A percentile compares a stretch with the other conserved stretches of the same genome.
Evolutionary conservation across 2,888 invertebrate species (phyloP).

Genomic region (Trichopria drosophilae): DNA sequence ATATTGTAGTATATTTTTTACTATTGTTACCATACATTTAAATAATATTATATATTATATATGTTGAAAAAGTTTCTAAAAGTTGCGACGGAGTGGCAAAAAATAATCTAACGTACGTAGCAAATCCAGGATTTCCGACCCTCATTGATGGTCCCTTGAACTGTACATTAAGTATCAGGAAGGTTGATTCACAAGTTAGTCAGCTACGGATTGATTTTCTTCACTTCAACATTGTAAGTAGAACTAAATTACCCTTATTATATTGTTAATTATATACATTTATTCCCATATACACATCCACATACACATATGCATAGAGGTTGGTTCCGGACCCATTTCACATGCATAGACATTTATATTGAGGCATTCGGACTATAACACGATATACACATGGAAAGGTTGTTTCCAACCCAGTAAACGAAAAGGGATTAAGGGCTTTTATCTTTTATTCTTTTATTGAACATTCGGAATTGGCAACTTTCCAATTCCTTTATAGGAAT

Average conservation of each 20-base stretch:
- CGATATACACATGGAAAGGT: too few relatives aligned
- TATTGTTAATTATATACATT: conserved; percentile 13
- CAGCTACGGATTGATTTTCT: conserved; percentile 82
- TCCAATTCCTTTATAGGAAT: too few relatives aligned
- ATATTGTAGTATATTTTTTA: conserved; percentile 7
- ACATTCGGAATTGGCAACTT: too few relatives aligned
- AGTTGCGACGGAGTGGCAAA: conserved; percentile 72
- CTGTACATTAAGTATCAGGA: conserved; percentile 74
- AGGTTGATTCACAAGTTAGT: conserved; percentile 77
- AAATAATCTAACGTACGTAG: conserved; percentile 82
- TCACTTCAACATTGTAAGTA: conserved; percentile 77
- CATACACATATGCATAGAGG: too few relatives aligned
- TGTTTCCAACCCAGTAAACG: too few relatives aligned
- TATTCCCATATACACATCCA: not conserved
- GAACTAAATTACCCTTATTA: too few relatives aligned
- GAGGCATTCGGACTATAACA: too few relatives aligned
- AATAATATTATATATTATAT: conserved; percentile 39
- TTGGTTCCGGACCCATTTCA: too few relatives aligned
- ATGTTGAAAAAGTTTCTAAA: conserved; percentile 66
- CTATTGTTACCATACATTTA: conserved; percentile 19
- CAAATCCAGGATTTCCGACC: conserved; percentile 81
- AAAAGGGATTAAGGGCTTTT: too few relatives aligned
- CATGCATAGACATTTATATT: too few relatives aligned
- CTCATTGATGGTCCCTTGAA: conserved; percentile 69
- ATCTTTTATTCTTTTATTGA: too few relatives aligned